phyloP scores from a whole-genome alignment of 2,113 vertebrate genomes.

The Crotalus tigris region DNA sequence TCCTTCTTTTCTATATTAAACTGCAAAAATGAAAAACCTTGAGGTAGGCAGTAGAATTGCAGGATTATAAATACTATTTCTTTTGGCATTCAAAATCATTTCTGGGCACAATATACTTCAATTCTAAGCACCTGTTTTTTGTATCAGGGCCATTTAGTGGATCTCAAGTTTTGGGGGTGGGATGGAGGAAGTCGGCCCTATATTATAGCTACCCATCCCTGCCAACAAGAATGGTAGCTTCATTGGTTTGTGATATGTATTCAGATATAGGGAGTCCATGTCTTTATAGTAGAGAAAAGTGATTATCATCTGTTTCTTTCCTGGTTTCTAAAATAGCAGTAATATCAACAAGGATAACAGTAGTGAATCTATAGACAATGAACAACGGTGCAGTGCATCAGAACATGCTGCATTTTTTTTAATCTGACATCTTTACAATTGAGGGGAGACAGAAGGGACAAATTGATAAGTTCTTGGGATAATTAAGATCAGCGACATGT shows the following conservation, averaged over 20 bases:
- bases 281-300: not conserved
- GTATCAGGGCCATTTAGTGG: not conserved
- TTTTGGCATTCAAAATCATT: not conserved
- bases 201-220: not conserved
- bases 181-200: not conserved
- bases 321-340: not conserved
- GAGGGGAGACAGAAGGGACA: not conserved
- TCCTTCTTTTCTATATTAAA: not conserved
- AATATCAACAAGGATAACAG: not conserved
- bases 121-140: not conserved
- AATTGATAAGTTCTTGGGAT: not conserved
- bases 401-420: not conserved
- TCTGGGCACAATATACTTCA: not conserved
- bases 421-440: not conserved
- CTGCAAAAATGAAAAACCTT: not conserved
- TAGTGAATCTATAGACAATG: not conserved
- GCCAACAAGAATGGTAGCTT: not conserved
- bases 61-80: not conserved
- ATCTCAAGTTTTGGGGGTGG: not conserved
- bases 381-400: not conserved
- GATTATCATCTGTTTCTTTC: not conserved
- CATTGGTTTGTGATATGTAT: not conserved
- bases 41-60: not conserved
- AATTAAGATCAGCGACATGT: not conserved
- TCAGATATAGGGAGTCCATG: not conserved